Evolutionary conservation across 2,113 vertebrate species (phyloP).

Genomic region (Pseudois nayaur): DNA sequence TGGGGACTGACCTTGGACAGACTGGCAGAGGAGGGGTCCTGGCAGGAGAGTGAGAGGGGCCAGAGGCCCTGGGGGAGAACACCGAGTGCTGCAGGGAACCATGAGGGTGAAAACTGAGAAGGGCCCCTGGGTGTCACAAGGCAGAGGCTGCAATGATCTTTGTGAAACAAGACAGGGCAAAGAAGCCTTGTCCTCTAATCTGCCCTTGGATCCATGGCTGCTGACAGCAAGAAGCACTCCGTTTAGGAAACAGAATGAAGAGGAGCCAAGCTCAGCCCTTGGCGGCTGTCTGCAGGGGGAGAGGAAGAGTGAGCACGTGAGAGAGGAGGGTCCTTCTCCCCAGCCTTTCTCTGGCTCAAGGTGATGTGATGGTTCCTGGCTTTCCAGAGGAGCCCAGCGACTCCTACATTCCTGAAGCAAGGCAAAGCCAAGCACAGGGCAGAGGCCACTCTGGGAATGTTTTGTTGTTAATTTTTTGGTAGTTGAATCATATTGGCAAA

Average conservation of each 20-base stretch:
- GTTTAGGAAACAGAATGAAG: background rate
- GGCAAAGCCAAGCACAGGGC: background rate
- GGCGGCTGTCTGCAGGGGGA: too few relatives aligned
- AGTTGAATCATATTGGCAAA: constrained; percentile 44
- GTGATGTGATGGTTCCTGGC: background rate
- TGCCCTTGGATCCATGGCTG: too few relatives aligned
- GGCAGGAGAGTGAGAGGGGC: background rate
- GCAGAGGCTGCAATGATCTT: background rate
- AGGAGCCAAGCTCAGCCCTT: background rate
- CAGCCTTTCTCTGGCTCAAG: background rate
- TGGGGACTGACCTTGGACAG: background rate
- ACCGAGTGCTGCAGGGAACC: background rate
- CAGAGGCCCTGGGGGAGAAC: background rate
- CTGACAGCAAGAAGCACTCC: background rate
- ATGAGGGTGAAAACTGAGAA: background rate
- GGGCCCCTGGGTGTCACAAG: background rate
- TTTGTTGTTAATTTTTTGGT: constrained; percentile 47
- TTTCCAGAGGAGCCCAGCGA: background rate
- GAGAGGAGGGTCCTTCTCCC: background rate
- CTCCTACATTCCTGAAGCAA: constrained; percentile 3
- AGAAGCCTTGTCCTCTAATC: background rate
- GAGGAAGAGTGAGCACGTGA: background rate
- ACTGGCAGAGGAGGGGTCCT: background rate
- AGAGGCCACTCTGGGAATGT: constrained; percentile 50
- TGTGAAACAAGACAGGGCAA: background rate